Percentiles rank a stretch among this genome's conserved stretches.
Evolutionary conservation across 2,888 invertebrate genomes (phyloP).

Genomic region (Dioctria linearis): DNA sequence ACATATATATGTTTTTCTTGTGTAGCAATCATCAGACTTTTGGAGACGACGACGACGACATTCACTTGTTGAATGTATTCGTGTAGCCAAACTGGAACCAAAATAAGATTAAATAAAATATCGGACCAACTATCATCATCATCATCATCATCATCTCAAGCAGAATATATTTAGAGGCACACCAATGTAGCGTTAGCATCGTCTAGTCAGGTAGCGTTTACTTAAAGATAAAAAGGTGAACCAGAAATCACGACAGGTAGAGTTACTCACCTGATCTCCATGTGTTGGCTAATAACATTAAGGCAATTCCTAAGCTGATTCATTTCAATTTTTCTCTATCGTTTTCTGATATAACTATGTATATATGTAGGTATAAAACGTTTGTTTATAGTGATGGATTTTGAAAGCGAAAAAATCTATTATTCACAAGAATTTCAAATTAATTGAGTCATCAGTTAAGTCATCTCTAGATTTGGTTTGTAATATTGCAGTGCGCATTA

Average conservation of each 20-base stretch:
- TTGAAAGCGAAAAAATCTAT: conserved; percentile 3
- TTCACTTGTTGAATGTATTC: conserved; percentile 49
- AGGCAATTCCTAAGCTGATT: conserved; percentile 27
- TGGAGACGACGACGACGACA: background rate
- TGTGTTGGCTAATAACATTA: conserved; percentile 24
- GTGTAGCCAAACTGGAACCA: conserved; percentile 51
- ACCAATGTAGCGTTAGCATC: conserved; percentile 1
- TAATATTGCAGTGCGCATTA: background rate
- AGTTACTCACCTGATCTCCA: conserved; percentile 43
- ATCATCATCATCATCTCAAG: conserved; percentile 5
- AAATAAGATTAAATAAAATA: conserved; percentile 31
- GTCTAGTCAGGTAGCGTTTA: background rate
- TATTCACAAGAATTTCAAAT: conserved; percentile 36
- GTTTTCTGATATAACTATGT: conserved; percentile 21
- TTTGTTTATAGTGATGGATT: background rate
- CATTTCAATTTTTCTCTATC: conserved; percentile 18
- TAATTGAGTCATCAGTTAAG: conserved; percentile 49
- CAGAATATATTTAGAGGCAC: conserved; percentile 27
- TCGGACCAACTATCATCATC: background rate
- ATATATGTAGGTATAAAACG: background rate
- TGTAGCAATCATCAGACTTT: background rate
- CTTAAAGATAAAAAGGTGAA: conserved; percentile 22
- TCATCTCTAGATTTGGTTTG: conserved; percentile 44
- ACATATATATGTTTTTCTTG: conserved; percentile 5
- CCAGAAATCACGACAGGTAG: conserved; percentile 47